Conservation (phyloP, 2,888 invertebrate genomes). For the Macrophya annulata region DNA sequence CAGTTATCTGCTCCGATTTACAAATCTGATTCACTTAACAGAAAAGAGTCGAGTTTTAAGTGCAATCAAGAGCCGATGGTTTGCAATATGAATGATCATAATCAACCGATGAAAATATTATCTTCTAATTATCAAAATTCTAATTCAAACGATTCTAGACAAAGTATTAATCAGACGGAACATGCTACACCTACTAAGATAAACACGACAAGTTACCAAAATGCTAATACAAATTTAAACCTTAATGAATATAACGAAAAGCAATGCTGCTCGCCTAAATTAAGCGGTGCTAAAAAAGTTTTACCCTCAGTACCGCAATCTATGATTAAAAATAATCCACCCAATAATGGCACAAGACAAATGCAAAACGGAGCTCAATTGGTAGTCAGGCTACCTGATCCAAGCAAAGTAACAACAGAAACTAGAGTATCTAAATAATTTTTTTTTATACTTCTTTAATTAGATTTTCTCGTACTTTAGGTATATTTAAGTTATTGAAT, state of each 20-base stretch:
- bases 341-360: slow-evolving; percentile 69
- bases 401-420: slow-evolving; percentile 74
- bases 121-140: slow-evolving; percentile 65
- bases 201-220: slow-evolving; percentile 63
- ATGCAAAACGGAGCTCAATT: slow-evolving; percentile 76
- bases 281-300: slow-evolving; percentile 75
- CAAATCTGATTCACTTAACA: slow-evolving; percentile 66
- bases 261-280: slow-evolving; percentile 74
- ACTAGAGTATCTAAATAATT: slow-evolving; percentile 74
- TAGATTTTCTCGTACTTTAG: slow-evolving; percentile 24
- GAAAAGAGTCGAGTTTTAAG: slow-evolving; percentile 65
- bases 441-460: not conserved
- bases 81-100: slow-evolving; percentile 70
- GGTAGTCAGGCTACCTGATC: slow-evolving; percentile 77
- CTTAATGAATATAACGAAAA: slow-evolving; percentile 71
- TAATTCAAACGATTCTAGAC: slow-evolving; percentile 58
- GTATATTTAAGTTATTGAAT: not conserved
- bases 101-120: slow-evolving; percentile 68
- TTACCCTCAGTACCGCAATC: slow-evolving; percentile 67
- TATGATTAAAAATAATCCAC: slow-evolving; percentile 62
- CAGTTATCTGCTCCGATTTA: slow-evolving; percentile 70
- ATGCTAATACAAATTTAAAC: slow-evolving; percentile 66
- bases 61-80: slow-evolving; percentile 47
- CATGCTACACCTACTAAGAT: slow-evolving; percentile 68
- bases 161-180: not conserved